Evolutionary conservation across 2,888 invertebrate species (phyloP).

Genomic region (Scelioninae gen. 1): DNA sequence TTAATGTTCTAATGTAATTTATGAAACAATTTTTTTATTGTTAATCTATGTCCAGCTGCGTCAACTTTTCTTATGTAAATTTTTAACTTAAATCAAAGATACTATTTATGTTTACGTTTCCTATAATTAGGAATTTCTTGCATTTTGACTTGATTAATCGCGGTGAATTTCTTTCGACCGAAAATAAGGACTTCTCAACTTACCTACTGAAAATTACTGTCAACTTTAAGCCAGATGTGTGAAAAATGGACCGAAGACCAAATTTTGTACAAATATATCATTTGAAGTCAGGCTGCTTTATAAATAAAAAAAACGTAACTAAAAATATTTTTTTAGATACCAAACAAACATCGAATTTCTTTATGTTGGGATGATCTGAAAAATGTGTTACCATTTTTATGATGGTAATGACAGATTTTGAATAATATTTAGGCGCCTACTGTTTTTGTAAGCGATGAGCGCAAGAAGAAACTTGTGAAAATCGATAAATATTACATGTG

Average conservation of each 20-base stretch:
- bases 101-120: too few relatives aligned
- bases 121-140: neutral
- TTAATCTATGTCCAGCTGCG: too few relatives aligned
- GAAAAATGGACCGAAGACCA: conserved; percentile 14
- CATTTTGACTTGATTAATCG: conserved; percentile 13
- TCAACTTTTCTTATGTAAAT: too few relatives aligned
- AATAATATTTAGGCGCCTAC: neutral
- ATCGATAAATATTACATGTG: too few relatives aligned
- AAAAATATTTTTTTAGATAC: conserved; percentile 35
- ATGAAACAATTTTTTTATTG: too few relatives aligned
- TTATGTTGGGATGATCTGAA: neutral
- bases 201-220: conserved; percentile 27
- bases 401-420: conserved; percentile 3
- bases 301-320: conserved; percentile 17
- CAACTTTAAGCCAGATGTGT: conserved; percentile 42
- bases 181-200: conserved; percentile 7
- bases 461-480: too few relatives aligned
- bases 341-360: conserved; percentile 33
- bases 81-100: too few relatives aligned
- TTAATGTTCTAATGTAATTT: too few relatives aligned
- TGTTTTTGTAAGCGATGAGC: too few relatives aligned
- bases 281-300: neutral
- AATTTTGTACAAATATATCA: conserved; percentile 40
- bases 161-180: conserved; percentile 3
- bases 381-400: neutral